Evolutionary conservation across 1,140 invertebrate species (phyloP), one percentile per base, ranked within the genome.

Genomic region (Drosophila quadrilineata): DNA sequence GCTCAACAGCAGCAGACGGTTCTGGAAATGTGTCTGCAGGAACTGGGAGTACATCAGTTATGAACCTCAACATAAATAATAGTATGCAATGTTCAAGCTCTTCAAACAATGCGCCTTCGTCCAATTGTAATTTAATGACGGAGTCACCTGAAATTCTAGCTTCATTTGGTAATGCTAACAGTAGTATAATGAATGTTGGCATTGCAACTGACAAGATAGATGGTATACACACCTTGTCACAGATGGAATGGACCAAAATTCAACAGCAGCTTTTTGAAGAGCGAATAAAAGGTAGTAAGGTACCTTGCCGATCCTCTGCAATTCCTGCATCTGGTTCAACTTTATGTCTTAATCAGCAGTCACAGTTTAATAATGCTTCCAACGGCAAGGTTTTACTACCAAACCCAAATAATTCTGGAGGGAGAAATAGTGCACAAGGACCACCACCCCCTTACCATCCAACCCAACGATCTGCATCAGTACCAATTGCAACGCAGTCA

Each of bases 231-330:
- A 16, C n/a, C 33, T 88, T 90, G 2, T 91, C 91, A 35, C 94
- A 93, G 89, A 93, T 95, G 89, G 95, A 96, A 87, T 98, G 96
- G 97, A 94, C 96, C 68, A 97, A 97, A 89, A 90, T 98, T 43
- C 96, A 97, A 79, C 93, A 95, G 79, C 94, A 95, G 82, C 95
- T 95, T 90, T 94, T 94, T 80, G 95, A 96, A 70, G 94, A 93
- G 50, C 91, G 91, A 65, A 91, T 91, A n/a, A 87, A 87, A 43
- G 59, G 57, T 2, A 75, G 67, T 4, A 87, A 89, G 60, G 10
- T 43, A 3, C 3, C 9, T 6, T 33, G 28, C 4, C 54, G 62
- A 31, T 35, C 54, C 10, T 19, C 54, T 2, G 70, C 66, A 33
- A 49, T 48, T 10, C 14, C 41, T 12, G 69, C 24, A 2, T 17